Evolutionary conservation across 92 coral and sea anemone genomes (phyloP).

Genomic region (Palythoa heliodiscus): DNA sequence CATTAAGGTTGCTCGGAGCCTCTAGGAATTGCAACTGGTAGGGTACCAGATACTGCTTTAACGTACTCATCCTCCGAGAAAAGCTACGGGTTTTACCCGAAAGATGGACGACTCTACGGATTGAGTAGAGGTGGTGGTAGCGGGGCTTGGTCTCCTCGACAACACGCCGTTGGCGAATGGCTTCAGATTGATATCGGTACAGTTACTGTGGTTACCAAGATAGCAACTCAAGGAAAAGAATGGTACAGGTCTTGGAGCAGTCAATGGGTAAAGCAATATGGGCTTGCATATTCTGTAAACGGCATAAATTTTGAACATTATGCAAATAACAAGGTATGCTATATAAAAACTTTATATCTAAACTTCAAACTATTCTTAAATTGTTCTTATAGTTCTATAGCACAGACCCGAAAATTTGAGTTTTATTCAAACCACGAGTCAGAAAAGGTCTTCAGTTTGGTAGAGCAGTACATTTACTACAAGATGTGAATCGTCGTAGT

Average conservation of each 20-base stretch:
- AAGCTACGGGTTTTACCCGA: neutral
- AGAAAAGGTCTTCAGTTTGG: too few species aligned
- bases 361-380: too few species aligned
- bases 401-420: too few species aligned
- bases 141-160: conserved; percentile 19
- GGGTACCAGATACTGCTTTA: conserved; percentile 1
- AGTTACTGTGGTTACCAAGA: neutral
- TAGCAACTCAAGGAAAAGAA: conserved; percentile 17
- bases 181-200: conserved; percentile 15
- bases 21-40: conserved; percentile 26
- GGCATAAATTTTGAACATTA: neutral
- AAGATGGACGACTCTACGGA: conserved; percentile 16
- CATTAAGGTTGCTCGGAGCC: conserved; percentile 1
- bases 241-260: neutral
- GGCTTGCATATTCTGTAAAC: neutral
- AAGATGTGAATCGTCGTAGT: too few species aligned
- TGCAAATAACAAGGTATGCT: neutral
- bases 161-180: conserved; percentile 8
- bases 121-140: neutral
- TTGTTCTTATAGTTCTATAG: too few species aligned
- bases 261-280: neutral
- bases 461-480: too few species aligned
- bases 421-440: too few species aligned
- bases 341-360: neutral
- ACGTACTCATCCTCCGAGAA: conserved; percentile 16